Conservation (phyloP, 2,888 invertebrate species). For the Pollenia amentaria region DNA sequence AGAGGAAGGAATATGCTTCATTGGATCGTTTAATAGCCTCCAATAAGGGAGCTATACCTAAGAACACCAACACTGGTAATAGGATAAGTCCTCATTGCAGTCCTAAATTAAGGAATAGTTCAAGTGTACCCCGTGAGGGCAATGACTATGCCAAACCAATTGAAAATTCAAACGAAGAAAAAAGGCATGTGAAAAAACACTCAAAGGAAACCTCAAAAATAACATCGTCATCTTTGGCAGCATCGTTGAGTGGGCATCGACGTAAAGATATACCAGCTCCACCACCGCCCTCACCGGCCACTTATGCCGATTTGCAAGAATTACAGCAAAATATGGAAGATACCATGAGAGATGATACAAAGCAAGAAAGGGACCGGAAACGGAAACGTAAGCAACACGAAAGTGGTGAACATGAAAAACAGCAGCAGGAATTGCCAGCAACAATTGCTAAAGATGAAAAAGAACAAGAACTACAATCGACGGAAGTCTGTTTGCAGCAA, state of each 20-base stretch:
- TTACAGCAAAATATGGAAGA: slow-evolving; percentile 80
- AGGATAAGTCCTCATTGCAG: slow-evolving; percentile 73
- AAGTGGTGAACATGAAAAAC: slow-evolving; percentile 54
- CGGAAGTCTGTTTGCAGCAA: slow-evolving; percentile 55
- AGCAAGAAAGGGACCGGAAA: slow-evolving; percentile 75
- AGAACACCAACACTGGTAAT: slow-evolving; percentile 70
- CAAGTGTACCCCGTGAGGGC: slow-evolving; percentile 61
- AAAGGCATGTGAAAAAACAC: slow-evolving; percentile 51
- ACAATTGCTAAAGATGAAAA: slow-evolving; percentile 48
- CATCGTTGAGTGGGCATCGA: slow-evolving; percentile 47
- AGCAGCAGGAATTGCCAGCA: slow-evolving; percentile 57
- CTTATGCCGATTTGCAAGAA: slow-evolving; percentile 81
- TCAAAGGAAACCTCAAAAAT: slow-evolving; percentile 54
- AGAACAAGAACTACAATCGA: slow-evolving; percentile 28
- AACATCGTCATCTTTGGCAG: slow-evolving; percentile 50
- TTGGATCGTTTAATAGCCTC: slow-evolving; percentile 80
- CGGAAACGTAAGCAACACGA: slow-evolving; percentile 64
- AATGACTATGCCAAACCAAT: not conserved
- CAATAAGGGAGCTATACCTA: slow-evolving; percentile 83
- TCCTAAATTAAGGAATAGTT: slow-evolving; percentile 71
- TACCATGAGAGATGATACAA: slow-evolving; percentile 79
- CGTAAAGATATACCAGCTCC: slow-evolving; percentile 81
- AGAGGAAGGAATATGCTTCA: slow-evolving; percentile 80
- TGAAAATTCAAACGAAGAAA: slow-evolving; percentile 48
- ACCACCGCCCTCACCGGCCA: slow-evolving; percentile 81